Evolutionary conservation across 1,140 invertebrate genomes (phyloP), one percentile per base, ranked within the genome.

Genomic region (Nebria ingens): DNA sequence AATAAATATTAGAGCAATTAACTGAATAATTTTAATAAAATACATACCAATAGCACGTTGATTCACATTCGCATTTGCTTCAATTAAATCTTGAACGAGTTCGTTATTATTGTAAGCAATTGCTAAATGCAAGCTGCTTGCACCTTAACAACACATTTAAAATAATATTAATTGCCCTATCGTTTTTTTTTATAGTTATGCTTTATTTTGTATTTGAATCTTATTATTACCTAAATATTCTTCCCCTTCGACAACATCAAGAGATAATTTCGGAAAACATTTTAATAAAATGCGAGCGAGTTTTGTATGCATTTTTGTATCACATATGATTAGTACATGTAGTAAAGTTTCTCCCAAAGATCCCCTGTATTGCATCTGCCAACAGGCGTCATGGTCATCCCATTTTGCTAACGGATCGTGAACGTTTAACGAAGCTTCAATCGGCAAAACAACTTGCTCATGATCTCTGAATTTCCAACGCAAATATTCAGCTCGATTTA

Each of bases 61-160:
- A 64, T 87, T 85, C 20, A 99, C 87, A 65, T 91, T 84, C 29
- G 93, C 92, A 0, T 93, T 93, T 20, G 86, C 85, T 64, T 92
- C 88, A 1, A 98, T 85, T 19, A 98, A 72, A 62, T 94, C 85
- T 66, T 93, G 89, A 0, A 97, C 92, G n/a, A 97, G 75, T 61
- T 97, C 93, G 63, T 97, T 92, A 71, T 98, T 97, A 64, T 84
- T 87, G 67, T 97, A 95, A 0, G 97, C 94, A 60, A 98, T 97
- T 0, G 94, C 93, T 49, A 99, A 76, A 71, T 99, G 97, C 19
- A 99, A 74, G 3, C 91, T 88, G 72, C 92, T 94, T 6, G 95
- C 93, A 0, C 92, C 87, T 83, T 61, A 19, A 71, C 64, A 42
- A 50, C 22, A 55, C 9, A 38, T 61, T 29, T 49, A 51, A 51